Conservation (phyloP, 1,140 invertebrate species). For the Rhyacophila brunnea region DNA sequence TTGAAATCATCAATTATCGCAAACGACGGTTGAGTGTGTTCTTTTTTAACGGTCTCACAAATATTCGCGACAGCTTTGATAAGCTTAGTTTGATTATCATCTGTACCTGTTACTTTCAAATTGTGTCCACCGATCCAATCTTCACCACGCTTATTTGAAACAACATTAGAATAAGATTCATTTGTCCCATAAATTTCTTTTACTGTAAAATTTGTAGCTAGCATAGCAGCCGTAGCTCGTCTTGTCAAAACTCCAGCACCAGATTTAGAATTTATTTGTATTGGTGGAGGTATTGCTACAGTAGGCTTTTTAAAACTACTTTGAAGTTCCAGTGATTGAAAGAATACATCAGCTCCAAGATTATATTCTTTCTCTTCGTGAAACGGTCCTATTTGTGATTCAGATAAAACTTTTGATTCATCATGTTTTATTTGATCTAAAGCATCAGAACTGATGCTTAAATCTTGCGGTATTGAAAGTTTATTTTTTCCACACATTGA, state of each 20-base stretch:
- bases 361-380: constrained; percentile 49
- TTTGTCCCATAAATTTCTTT: constrained; percentile 10
- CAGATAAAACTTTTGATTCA: constrained; percentile 28
- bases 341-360: constrained; percentile 78
- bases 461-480: constrained; percentile 38
- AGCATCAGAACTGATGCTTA: constrained; percentile 38
- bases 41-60: constrained; percentile 54
- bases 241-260: constrained; percentile 45
- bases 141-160: constrained; percentile 44
- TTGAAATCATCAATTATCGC: constrained; percentile 49
- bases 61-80: constrained; percentile 62
- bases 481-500: constrained; percentile 54
- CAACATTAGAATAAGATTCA: constrained; percentile 4
- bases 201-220: constrained; percentile 25
- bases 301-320: constrained; percentile 65
- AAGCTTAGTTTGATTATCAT: constrained; percentile 59
- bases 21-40: constrained; percentile 43
- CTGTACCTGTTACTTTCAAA: constrained; percentile 51
- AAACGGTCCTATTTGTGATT: constrained; percentile 39
- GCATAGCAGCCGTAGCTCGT: constrained; percentile 46
- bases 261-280: constrained; percentile 45
- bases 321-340: constrained; percentile 79
- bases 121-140: constrained; percentile 62
- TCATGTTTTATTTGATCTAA: constrained; percentile 40
- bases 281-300: constrained; percentile 41